Conservation (phyloP, 2,113 vertebrate genomes). For the Mesoclemmys tuberculata region DNA sequence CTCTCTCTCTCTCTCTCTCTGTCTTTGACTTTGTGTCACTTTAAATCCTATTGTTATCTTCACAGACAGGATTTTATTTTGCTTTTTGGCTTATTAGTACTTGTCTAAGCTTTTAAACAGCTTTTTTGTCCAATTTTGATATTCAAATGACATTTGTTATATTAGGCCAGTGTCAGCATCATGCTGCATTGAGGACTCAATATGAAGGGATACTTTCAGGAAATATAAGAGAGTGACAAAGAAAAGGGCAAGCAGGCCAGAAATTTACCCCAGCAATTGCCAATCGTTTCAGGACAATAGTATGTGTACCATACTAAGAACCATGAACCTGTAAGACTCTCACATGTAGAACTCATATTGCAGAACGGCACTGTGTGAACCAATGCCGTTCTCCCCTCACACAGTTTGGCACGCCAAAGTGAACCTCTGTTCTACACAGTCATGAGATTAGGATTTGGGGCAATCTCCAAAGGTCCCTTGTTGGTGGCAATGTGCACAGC, state of each 20-base stretch:
- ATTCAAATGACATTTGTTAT: background rate
- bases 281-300: background rate
- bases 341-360: background rate
- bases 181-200: background rate
- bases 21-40: background rate
- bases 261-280: background rate
- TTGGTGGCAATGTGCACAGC: background rate
- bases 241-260: background rate
- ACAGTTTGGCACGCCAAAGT: background rate
- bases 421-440: background rate
- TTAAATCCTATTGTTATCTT: background rate
- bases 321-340: background rate
- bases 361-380: background rate
- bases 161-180: background rate
- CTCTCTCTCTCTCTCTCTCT: background rate
- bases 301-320: background rate
- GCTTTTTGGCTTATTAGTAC: background rate
- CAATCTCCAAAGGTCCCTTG: accelerated
- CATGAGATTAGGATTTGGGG: background rate
- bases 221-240: background rate
- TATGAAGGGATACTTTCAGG: background rate
- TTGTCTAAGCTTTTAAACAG: background rate
- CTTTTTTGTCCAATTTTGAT: background rate
- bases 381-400: background rate
- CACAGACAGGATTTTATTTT: slow-evolving; percentile 11